phyloP scores from a whole-genome alignment of 2,888 invertebrate species.

The Lordiphosa andalusiaca region DNA sequence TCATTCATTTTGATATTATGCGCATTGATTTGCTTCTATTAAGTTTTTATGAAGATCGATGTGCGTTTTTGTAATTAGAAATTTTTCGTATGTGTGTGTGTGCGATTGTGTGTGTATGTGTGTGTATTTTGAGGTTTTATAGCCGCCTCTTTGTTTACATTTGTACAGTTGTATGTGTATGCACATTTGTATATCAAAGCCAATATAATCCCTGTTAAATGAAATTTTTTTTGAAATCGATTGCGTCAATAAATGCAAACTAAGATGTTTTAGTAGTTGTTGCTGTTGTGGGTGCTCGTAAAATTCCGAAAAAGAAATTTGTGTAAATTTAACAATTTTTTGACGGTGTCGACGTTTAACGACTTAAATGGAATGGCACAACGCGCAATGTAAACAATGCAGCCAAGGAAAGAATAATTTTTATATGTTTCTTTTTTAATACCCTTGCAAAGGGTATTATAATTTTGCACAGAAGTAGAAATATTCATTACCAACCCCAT shows the following conservation, averaged over 20 bases:
- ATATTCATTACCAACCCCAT: too few species aligned
- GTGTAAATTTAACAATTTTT: constrained; percentile 32
- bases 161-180: not conserved
- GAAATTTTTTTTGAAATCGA: constrained; percentile 55
- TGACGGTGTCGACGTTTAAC: constrained; percentile 46
- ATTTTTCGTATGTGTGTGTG: constrained; percentile 21
- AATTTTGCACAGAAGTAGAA: too few species aligned
- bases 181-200: not conserved
- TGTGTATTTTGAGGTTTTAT: not conserved
- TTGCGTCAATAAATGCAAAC: constrained; percentile 68
- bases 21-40: constrained; percentile 40
- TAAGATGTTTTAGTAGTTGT: constrained; percentile 28
- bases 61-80: constrained; percentile 51
- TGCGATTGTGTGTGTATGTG: not conserved
- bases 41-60: constrained; percentile 33
- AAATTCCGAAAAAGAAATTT: constrained; percentile 40
- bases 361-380: constrained; percentile 53
- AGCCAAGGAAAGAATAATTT: constrained; percentile 25
- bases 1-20: constrained; percentile 11
- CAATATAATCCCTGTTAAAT: too few species aligned
- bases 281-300: constrained; percentile 42
- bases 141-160: too few species aligned
- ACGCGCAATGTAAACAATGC: constrained; percentile 26
- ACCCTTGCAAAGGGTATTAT: too few species aligned
- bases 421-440: too few species aligned